A percentile compares a stretch with the other conserved stretches of the same genome.
Evolutionary conservation across 2,888 invertebrate genomes (phyloP).

Genomic region (Chorisops tibialis): DNA sequence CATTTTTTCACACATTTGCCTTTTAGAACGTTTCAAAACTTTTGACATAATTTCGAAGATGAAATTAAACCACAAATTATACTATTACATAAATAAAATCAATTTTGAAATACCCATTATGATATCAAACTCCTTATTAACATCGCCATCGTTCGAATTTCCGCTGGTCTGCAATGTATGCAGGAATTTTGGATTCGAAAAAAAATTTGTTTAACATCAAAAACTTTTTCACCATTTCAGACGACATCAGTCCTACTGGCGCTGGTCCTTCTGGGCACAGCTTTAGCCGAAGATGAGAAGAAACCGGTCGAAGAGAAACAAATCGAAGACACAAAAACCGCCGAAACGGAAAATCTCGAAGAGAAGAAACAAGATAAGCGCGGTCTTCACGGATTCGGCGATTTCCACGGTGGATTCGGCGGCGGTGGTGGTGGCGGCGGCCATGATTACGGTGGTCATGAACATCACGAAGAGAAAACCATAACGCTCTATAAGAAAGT

Average conservation of each 20-base stretch:
- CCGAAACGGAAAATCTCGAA: constrained; percentile 41
- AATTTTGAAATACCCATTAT: too few species aligned
- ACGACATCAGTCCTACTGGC: constrained; percentile 53
- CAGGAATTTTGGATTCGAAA: too few species aligned
- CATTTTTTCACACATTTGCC: too few species aligned
- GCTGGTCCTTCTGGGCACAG: constrained; percentile 57
- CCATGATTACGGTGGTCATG: constrained; percentile 43
- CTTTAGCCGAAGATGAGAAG: constrained; percentile 60
- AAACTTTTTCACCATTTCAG: constrained; percentile 37
- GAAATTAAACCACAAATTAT: too few species aligned
- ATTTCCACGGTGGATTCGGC: constrained; percentile 46
- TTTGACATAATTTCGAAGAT: too few species aligned
- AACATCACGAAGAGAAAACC: constrained; percentile 61
- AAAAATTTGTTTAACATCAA: not conserved
- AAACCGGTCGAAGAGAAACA: constrained; percentile 54
- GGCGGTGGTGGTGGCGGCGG: constrained; percentile 43
- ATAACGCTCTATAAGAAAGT: constrained; percentile 72
- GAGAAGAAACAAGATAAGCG: constrained; percentile 75
- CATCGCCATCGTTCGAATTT: too few species aligned
- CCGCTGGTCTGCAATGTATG: too few species aligned
- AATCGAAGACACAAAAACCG: constrained; percentile 52
- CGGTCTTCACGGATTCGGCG: constrained; percentile 60
- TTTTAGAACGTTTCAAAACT: too few species aligned
- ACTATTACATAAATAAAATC: too few species aligned
- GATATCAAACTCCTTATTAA: too few species aligned